These are phyloP conservation scores for Takifugu flavidus DNA, from an alignment of 2,113 vertebrate genomes.

Conservation along the genomic window DNA sequence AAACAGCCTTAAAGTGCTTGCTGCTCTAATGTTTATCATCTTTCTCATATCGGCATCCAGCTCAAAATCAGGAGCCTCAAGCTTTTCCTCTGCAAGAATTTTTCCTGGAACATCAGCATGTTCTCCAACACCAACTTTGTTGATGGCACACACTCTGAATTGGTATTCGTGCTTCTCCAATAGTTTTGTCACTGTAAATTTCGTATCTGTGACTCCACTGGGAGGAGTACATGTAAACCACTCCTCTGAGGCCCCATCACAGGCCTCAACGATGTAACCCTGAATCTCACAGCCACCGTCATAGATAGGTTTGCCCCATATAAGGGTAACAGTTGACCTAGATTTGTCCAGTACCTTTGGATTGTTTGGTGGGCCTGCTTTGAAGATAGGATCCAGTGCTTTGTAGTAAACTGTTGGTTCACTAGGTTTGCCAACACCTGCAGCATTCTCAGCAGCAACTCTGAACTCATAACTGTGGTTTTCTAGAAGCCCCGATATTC, in stretches of 20 bases:
- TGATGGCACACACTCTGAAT: conserved; percentile 94
- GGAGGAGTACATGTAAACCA: conserved; percentile 94
- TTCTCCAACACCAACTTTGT: conserved; percentile 94
- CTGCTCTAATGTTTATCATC: conserved; percentile 91
- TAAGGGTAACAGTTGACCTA: conserved; percentile 88
- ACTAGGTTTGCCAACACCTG: conserved; percentile 90
- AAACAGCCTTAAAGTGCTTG: conserved; percentile 89
- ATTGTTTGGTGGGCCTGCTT: conserved; percentile 96
- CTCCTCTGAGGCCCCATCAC: conserved; percentile 82
- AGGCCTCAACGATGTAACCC: conserved; percentile 92
- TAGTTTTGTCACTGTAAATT: conserved; percentile 86
- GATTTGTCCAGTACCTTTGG: conserved; percentile 88
- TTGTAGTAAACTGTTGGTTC: conserved; percentile 84
- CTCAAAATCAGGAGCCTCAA: conserved; percentile 94
- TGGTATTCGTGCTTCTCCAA: conserved; percentile 94
- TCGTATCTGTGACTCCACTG: conserved; percentile 86
- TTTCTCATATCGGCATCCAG: conserved; percentile 94
- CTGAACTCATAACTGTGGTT: conserved; percentile 93
- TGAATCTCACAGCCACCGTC: conserved; percentile 97
- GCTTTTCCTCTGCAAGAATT: conserved; percentile 87
- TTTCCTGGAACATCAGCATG: conserved; percentile 88
- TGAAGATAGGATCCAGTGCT: conserved; percentile 93
- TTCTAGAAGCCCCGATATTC: conserved; percentile 93
- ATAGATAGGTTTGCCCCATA: conserved; percentile 97
- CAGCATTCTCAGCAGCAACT: conserved; percentile 94